Percentiles rank a stretch among this genome's conserved stretches.
Conservation (phyloP, 2,888 invertebrate genomes). For the Agonopterix arenella region DNA sequence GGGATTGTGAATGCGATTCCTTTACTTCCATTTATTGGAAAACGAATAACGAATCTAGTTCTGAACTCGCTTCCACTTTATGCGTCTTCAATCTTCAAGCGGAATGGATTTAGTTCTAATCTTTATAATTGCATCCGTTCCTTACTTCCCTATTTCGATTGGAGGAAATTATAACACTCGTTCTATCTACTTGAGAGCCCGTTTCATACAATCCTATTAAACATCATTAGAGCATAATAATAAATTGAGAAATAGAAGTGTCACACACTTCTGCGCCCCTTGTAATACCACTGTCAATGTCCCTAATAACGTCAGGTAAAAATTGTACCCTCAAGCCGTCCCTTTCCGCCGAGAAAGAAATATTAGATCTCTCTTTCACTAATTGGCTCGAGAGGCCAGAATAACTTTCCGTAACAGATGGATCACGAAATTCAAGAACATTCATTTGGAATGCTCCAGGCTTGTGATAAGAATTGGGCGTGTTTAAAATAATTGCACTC, state of each 20-base stretch:
- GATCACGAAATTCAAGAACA: slow-evolving; percentile 39
- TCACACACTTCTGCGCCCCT: slow-evolving; percentile 42
- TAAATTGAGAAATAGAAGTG: slow-evolving; percentile 40
- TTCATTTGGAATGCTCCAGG: slow-evolving; percentile 30
- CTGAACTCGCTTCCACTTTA: not conserved
- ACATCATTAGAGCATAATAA: slow-evolving; percentile 24
- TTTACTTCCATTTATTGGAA: slow-evolving; percentile 14
- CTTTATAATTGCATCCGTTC: not conserved
- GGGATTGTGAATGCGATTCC: slow-evolving; percentile 20
- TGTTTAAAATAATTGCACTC: slow-evolving; percentile 44
- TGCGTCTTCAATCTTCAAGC: not conserved
- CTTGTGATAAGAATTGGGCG: slow-evolving; percentile 47
- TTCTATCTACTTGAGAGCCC: too few relatives aligned
- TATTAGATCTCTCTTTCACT: slow-evolving; percentile 58
- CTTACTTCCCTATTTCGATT: slow-evolving; percentile 11
- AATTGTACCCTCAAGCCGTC: slow-evolving; percentile 57
- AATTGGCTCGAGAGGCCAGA: slow-evolving; percentile 51
- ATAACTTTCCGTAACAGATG: slow-evolving; percentile 39
- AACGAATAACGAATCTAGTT: not conserved
- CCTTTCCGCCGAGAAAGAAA: slow-evolving; percentile 40
- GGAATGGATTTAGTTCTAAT: too few relatives aligned
- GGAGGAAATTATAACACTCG: too few relatives aligned
- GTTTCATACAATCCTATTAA: slow-evolving; percentile 25
- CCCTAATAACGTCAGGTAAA: slow-evolving; percentile 69
- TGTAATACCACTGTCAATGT: slow-evolving; percentile 63